Conservation (phyloP, 2,797 vertebrate genomes). For the Chlorospingus flavigularis region DNA sequence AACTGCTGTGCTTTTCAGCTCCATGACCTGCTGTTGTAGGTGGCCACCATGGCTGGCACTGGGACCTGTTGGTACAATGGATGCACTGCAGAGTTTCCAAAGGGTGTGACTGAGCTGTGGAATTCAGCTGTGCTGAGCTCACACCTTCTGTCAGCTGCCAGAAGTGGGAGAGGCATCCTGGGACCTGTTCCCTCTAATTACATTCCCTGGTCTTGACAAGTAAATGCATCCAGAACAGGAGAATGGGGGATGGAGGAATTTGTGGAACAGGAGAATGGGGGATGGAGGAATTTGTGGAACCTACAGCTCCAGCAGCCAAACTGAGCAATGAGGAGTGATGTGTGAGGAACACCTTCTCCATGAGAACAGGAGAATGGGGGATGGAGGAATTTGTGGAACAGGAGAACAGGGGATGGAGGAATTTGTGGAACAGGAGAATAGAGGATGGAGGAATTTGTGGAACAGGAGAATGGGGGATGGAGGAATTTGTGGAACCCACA, state of each 20-base stretch:
- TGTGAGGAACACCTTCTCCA: no score
- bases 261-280: no score
- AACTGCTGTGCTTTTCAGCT: not conserved
- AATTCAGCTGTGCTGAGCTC: constrained; percentile 43
- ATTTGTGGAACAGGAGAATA: no score
- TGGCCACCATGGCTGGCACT: not conserved
- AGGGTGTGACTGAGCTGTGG: constrained; percentile 30
- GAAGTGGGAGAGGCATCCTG: constrained; percentile 32
- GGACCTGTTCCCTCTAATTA: constrained; percentile 44
- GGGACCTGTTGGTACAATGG: not conserved
- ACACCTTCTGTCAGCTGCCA: constrained; percentile 43
- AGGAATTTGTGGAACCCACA: not conserved
- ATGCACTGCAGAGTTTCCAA: not conserved
- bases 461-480: not conserved
- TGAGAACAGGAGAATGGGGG: no score
- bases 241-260: no score
- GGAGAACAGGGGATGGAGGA: no score
- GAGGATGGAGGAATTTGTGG: not conserved
- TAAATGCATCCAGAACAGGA: not conserved
- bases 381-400: no score
- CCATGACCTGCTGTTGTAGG: not conserved
- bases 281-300: no score
- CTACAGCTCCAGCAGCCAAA: no score
- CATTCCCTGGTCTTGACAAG: constrained; percentile 44
- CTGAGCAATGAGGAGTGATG: no score